Percentiles rank a stretch among this genome's conserved stretches.
These are phyloP conservation scores for Anguilla anguilla DNA, from an alignment of 2,797 vertebrate genomes.

Conservation along the genomic window DNA sequence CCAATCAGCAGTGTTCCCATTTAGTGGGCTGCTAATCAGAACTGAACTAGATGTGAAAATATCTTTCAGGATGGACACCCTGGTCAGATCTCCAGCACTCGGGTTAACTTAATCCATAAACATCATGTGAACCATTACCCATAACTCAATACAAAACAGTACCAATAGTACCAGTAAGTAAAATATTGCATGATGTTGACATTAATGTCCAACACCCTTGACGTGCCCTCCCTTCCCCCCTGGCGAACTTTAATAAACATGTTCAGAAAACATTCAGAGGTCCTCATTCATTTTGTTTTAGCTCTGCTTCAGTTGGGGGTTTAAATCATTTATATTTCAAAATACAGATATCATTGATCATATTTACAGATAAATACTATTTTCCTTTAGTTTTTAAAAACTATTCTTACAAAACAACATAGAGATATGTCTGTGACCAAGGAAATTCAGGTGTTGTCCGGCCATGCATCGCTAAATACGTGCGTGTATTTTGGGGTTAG, in stretches of 20 bases:
- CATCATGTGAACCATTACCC: neutral
- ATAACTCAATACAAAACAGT: neutral
- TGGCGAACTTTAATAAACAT: neutral
- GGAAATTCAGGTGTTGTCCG: slow-evolving; percentile 55
- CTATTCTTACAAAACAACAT: slow-evolving; percentile 38
- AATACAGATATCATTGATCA: neutral
- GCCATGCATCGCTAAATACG: slow-evolving; percentile 24
- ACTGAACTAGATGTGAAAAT: too few relatives aligned
- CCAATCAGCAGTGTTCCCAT: too few relatives aligned
- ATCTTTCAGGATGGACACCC: too few relatives aligned
- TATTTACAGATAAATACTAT: neutral
- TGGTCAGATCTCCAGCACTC: too few relatives aligned
- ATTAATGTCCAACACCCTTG: neutral
- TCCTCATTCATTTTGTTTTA: neutral
- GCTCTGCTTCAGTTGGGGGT: neutral
- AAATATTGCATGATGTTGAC: neutral
- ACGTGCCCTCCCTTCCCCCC: neutral
- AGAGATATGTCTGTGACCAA: slow-evolving; percentile 52
- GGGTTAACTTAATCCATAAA: too few relatives aligned
- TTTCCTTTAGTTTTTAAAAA: neutral
- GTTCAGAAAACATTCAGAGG: neutral
- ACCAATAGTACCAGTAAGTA: neutral
- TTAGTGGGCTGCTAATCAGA: too few relatives aligned
- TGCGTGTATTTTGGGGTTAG: neutral
- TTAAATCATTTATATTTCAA: neutral